These are phyloP conservation scores for Tipula helvola DNA, from an alignment of 2,888 invertebrate species.

Conservation along the genomic window DNA sequence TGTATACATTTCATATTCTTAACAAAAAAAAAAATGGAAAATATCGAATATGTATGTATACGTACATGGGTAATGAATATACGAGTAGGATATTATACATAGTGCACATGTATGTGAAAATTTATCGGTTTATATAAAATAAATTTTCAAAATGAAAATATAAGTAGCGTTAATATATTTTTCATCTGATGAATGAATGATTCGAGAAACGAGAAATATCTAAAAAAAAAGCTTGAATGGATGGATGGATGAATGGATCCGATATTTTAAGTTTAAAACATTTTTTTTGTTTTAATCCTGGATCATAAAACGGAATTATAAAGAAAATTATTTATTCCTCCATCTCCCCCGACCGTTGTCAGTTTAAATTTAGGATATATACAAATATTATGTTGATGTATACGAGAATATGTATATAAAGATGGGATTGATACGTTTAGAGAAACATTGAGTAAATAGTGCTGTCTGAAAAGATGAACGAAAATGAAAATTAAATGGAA, in stretches of 20 bases:
- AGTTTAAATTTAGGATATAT: background rate
- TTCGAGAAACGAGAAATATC: background rate
- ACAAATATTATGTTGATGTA: background rate
- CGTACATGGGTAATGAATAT: background rate
- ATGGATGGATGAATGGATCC: background rate
- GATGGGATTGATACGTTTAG: background rate
- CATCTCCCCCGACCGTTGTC: background rate
- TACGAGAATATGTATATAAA: background rate
- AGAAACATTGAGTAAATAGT: background rate
- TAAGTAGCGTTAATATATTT: constrained; percentile 4
- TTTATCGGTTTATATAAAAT: constrained; percentile 4
- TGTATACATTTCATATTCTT: background rate
- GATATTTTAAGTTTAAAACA: background rate
- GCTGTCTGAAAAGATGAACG: background rate
- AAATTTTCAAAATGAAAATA: background rate
- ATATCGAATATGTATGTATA: background rate
- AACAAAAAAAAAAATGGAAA: background rate
- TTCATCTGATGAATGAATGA: background rate
- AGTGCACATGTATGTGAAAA: background rate
- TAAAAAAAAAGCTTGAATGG: background rate
- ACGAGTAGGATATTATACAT: background rate
- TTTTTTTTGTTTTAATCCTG: background rate
- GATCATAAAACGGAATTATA: background rate
- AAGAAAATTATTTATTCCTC: background rate
- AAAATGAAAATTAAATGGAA: background rate